Percentiles rank a stretch among this genome's conserved stretches.
phyloP scores from a whole-genome alignment of 2,113 vertebrate genomes.

The Numida meleagris region DNA sequence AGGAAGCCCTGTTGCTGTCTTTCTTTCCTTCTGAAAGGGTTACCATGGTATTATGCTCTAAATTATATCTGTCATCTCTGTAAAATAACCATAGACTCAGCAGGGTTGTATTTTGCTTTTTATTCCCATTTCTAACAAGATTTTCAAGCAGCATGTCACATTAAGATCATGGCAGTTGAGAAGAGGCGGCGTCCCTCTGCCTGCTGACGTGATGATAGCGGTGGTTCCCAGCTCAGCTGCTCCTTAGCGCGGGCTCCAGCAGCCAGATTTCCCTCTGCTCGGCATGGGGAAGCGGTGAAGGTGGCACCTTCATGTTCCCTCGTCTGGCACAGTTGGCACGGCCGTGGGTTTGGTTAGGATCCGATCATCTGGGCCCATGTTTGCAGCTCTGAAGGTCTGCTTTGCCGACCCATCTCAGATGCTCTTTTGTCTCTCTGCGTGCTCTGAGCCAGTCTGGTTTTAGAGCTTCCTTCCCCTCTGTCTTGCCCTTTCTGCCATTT shows the following conservation, averaged over 20 bases:
- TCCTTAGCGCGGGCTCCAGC: fast-evolving
- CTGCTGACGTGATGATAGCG: neutral
- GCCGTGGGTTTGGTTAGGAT: neutral
- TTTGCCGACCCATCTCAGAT: neutral
- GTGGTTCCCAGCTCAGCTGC: neutral
- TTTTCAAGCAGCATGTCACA: neutral
- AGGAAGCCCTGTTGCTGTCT: neutral
- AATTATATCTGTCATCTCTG: constrained; percentile 7
- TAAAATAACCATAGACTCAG: constrained; percentile 8
- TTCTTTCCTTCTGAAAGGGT: neutral
- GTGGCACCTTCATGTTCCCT: neutral
- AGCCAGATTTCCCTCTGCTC: fast-evolving
- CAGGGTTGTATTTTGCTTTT: constrained; percentile 20
- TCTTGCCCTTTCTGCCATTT: neutral
- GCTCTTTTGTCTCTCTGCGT: neutral
- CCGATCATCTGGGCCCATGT: neutral
- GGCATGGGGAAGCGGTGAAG: neutral
- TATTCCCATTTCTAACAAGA: neutral
- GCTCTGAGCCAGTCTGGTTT: too few relatives aligned
- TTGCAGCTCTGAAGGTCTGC: neutral
- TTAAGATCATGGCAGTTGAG: neutral
- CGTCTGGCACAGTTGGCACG: fast-evolving
- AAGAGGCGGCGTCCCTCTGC: neutral
- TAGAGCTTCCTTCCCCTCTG: neutral
- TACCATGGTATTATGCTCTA: constrained; percentile 7